phyloP scores from a whole-genome alignment of 2,113 vertebrate genomes.

The Neodon shergylaensis region DNA sequence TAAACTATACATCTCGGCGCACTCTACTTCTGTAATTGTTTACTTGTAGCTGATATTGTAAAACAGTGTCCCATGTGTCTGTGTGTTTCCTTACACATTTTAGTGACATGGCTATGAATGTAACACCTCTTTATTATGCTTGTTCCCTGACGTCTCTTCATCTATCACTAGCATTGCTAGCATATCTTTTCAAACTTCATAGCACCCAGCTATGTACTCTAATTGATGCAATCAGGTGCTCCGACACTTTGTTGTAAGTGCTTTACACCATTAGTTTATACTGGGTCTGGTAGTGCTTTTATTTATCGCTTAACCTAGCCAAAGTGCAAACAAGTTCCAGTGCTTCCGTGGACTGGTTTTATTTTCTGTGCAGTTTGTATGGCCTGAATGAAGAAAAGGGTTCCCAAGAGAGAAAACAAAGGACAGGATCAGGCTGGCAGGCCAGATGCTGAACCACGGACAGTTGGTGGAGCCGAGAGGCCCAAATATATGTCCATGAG shows the following conservation, averaged over 20 bases:
- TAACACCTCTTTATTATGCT: too few species aligned
- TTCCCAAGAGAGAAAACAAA: conserved; percentile 15
- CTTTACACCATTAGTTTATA: neutral
- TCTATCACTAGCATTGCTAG: neutral
- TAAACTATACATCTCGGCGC: neutral
- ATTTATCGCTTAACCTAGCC: neutral
- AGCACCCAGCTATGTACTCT: neutral
- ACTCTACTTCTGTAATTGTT: neutral
- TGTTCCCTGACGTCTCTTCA: neutral
- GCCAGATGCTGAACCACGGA: neutral
- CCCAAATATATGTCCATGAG: neutral
- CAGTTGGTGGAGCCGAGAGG: neutral
- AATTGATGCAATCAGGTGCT: neutral
- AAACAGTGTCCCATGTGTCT: conserved; percentile 30
- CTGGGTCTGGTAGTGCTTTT: neutral
- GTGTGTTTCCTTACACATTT: conserved; percentile 14
- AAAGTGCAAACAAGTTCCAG: neutral
- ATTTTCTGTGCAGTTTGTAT: neutral
- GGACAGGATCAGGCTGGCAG: neutral
- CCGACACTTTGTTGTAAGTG: neutral
- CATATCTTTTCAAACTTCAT: neutral
- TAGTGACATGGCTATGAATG: neutral
- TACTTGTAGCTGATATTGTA: neutral
- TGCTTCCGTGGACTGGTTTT: neutral
- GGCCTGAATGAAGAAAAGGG: neutral